Base-by-base conservation (phyloP, 2,797 vertebrate species). In the Rallus crepitans region DNA sequence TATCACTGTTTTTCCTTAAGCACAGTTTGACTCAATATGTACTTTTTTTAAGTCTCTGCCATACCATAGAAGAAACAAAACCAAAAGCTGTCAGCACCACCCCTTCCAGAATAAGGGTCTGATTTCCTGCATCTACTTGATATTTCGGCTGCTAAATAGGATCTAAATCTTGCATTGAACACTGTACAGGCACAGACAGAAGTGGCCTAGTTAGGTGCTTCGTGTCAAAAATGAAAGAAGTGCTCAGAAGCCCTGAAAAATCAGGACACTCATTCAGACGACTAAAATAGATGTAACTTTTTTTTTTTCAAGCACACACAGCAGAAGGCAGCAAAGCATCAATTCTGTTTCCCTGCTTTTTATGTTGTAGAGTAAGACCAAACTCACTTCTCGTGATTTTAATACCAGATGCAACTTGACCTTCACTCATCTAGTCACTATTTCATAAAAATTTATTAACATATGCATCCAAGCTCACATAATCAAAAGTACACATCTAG, bases 171-270 rank as follows among this genome's bases (percentile, higher is more conserved):
- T 85, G 53, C 69, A 93, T 9, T 55, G 40, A 95, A 47, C 31
- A 80, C 27, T 23, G 28, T n/a, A 69, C 12, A 72, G 35, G 27
- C 65, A 81, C 35, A 64, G 66, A 94, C 95, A 73, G 82, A 73
- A 84, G 53, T 60, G 80, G 66, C 93, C 93, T 95, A 94, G 70
- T 93, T 95, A 79, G 77, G 68, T 84, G 48, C 11, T 20, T 73
- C 17, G 45, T 64, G 78, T 93, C 80, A 94, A 93, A 96, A 96
- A 82, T 31, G 65, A 79, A 96, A 94, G 82, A 93, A 87, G 52
- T 42, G 28, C 64, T 89, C 77, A 90, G 73, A 95, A 94, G 63
- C 40, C 64, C 61, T 82, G 63, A 70, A 96, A 97, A 97, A 97
- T 82, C 63, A 96, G 95, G 90, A 61, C 93, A 88, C 12, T 57